Conservation (phyloP, 2,888 invertebrate species). For the Oligia strigilis region DNA sequence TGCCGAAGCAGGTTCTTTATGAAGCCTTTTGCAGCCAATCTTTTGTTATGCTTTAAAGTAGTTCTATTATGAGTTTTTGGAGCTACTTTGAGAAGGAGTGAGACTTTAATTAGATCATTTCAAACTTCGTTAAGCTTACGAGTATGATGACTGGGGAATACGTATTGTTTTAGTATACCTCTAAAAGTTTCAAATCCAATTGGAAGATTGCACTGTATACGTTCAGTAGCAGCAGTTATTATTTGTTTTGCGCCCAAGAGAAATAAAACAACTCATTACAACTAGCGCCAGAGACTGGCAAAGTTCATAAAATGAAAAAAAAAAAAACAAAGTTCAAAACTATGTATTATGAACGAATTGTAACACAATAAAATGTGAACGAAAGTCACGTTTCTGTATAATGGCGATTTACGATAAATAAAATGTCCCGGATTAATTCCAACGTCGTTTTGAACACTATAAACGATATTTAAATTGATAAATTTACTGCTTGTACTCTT, state of each 20-base stretch:
- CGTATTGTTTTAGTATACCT: conserved; percentile 10
- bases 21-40: neutral
- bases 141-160: conserved; percentile 10
- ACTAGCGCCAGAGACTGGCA: conserved; percentile 27
- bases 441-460: conserved; percentile 39
- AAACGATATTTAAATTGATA: conserved; percentile 54
- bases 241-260: conserved; percentile 52
- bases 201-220: conserved; percentile 41
- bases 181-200: conserved; percentile 41
- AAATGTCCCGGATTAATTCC: conserved; percentile 33
- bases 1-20: neutral
- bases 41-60: conserved; percentile 10
- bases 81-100: neutral
- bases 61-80: conserved; percentile 9
- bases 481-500: conserved; percentile 57
- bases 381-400: conserved; percentile 40
- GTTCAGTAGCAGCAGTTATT: conserved; percentile 41
- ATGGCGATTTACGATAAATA: conserved; percentile 45
- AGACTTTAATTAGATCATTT: conserved; percentile 14
- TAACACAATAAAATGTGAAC: conserved; percentile 29
- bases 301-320: conserved; percentile 46
- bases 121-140: neutral
- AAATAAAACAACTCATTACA: conserved; percentile 56
- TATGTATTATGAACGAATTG: conserved; percentile 26
- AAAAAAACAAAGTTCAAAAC: conserved; percentile 30